phyloP scores from a whole-genome alignment of 92 coral and sea anemone genomes.

The Pocillopora grandis region DNA sequence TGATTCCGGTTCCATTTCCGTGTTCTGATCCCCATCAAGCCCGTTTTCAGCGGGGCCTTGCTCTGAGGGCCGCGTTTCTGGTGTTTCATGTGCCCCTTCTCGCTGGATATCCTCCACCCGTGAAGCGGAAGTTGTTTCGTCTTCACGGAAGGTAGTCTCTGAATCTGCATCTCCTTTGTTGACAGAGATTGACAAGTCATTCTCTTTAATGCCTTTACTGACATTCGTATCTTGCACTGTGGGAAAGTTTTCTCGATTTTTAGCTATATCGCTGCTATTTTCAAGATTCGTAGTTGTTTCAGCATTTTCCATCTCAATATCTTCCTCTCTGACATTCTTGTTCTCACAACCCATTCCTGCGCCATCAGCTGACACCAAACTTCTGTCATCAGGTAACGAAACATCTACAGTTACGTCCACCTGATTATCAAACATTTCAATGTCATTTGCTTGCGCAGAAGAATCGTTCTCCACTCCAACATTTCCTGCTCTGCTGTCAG shows the following conservation, averaged over 20 bases:
- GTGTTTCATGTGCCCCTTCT: constrained; percentile 18
- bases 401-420: neutral
- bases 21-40: neutral
- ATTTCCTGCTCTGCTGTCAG: neutral
- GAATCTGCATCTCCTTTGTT: neutral
- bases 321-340: neutral
- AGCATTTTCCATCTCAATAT: constrained; percentile 16
- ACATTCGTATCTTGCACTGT: neutral
- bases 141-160: neutral
- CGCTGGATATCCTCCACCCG: neutral
- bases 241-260: neutral
- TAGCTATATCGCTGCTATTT: neutral
- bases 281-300: neutral
- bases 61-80: neutral
- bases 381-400: neutral
- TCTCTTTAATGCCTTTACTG: neutral
- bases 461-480: neutral
- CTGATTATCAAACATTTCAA: constrained; percentile 24
- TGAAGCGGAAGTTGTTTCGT: neutral
- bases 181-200: constrained; percentile 1
- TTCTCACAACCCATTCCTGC: neutral
- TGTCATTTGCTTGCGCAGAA: constrained; percentile 3
- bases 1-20: constrained; percentile 12
- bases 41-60: neutral
- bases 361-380: neutral